Conservation (phyloP, 2,113 vertebrate genomes). For the Ploceus nigricollis region DNA sequence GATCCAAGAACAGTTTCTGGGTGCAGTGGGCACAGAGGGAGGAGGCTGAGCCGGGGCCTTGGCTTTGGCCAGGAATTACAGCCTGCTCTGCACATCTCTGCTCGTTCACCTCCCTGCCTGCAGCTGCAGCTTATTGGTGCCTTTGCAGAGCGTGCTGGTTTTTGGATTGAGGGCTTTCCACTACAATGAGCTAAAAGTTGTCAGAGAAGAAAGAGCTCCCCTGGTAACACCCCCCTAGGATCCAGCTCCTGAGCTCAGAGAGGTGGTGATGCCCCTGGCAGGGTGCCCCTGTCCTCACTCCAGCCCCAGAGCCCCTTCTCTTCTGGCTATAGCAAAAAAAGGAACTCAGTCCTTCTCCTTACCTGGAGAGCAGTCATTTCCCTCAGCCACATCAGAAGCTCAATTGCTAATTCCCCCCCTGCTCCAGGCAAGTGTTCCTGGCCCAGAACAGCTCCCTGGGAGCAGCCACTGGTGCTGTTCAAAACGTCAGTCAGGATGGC, state of each 20-base stretch:
- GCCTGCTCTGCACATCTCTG: not conserved
- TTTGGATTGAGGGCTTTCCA: not conserved
- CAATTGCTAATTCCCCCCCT: rapidly evolving
- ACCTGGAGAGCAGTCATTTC: not conserved
- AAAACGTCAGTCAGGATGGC: not conserved
- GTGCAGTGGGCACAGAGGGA: not conserved
- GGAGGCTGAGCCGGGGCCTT: not conserved
- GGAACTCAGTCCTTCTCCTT: not conserved
- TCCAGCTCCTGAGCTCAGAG: not conserved
- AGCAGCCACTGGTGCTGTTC: not conserved
- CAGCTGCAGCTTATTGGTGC: not conserved
- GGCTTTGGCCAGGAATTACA: not conserved
- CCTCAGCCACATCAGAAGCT: not conserved
- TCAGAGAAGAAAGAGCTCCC: not conserved
- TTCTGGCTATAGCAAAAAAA: not conserved
- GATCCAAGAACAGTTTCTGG: not conserved
- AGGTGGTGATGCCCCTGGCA: not conserved
- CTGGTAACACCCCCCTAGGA: not conserved
- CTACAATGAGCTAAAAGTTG: not conserved
- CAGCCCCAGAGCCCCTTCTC: not conserved
- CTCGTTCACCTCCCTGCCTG: not conserved
- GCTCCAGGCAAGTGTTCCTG: not conserved
- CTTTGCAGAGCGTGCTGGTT: not conserved
- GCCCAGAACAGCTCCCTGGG: not conserved
- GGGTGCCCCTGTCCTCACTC: rapidly evolving